phyloP scores from a whole-genome alignment of 1,140 invertebrate species.

The Eueides isabella region DNA sequence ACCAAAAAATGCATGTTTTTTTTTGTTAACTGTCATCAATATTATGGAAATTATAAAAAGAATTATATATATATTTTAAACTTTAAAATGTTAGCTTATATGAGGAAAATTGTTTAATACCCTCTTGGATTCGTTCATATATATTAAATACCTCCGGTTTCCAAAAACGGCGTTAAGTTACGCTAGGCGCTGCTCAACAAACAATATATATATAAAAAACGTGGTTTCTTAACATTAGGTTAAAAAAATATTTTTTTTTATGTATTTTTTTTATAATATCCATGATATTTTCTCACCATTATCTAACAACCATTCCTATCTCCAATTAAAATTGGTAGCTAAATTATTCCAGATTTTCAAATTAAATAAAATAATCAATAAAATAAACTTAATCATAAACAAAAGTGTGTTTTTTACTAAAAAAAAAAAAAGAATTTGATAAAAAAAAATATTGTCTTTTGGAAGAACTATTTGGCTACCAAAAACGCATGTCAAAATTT shows the following conservation, averaged over 20 bases:
- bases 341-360: slow-evolving; percentile 53
- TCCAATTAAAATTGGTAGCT: slow-evolving; percentile 66
- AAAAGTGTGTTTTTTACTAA: slow-evolving; percentile 1
- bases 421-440: neutral
- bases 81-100: no score
- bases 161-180: no score
- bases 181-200: neutral
- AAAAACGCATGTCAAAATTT: slow-evolving; percentile 19
- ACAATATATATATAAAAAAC: neutral
- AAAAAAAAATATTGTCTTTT: slow-evolving; percentile 12
- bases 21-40: neutral
- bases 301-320: neutral
- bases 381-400: neutral
- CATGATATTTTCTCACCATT: neutral
- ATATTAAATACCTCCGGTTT: no score
- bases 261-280: neutral
- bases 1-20: neutral
- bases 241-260: neutral
- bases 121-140: no score
- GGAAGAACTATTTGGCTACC: slow-evolving; percentile 19
- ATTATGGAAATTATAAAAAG: neutral
- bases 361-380: slow-evolving; percentile 25
- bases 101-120: no score
- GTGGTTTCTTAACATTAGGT: neutral
- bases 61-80: no score